Evolutionary conservation across 2,797 vertebrate species (phyloP).

Genomic region (Scyliorhinus canicula): DNA sequence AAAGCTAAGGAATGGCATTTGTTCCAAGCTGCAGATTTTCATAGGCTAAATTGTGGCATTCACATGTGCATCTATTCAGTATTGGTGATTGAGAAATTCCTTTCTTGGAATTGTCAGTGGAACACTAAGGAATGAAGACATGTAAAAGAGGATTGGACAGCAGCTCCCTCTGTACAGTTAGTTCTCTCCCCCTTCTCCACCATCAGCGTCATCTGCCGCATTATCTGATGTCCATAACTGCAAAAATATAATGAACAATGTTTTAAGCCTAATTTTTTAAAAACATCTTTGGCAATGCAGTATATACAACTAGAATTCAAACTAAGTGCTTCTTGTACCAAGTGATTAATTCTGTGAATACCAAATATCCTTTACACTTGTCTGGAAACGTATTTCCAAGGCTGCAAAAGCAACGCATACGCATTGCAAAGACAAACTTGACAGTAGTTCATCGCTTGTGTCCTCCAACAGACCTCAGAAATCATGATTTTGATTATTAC

Average conservation of each 20-base stretch:
- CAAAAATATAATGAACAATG: not conserved
- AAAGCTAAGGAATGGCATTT: slow-evolving; percentile 39
- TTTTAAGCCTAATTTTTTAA: not conserved
- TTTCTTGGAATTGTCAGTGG: slow-evolving; percentile 35
- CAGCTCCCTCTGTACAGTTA: slow-evolving; percentile 26
- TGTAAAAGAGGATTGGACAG: slow-evolving; percentile 35
- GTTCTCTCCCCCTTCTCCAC: slow-evolving; percentile 36
- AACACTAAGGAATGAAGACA: slow-evolving; percentile 38
- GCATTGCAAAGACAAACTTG: not conserved
- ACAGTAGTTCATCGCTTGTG: not conserved
- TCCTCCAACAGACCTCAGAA: not conserved
- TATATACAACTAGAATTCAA: not conserved
- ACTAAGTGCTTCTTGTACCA: not conserved
- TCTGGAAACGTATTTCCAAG: not conserved
- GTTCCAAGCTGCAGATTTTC: slow-evolving; percentile 36
- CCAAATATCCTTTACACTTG: not conserved
- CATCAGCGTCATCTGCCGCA: slow-evolving; percentile 27
- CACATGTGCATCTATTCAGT: slow-evolving; percentile 38
- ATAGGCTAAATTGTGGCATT: slow-evolving; percentile 39
- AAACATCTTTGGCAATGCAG: not conserved
- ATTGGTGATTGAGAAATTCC: slow-evolving; percentile 39
- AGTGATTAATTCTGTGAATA: not conserved
- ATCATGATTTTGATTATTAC: not conserved
- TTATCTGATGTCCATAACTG: slow-evolving; percentile 37
- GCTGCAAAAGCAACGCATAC: not conserved